Percentiles rank a stretch among this genome's conserved stretches.
Evolutionary conservation across 2,113 vertebrate genomes (phyloP).

Genomic region (Carlito syrichta): DNA sequence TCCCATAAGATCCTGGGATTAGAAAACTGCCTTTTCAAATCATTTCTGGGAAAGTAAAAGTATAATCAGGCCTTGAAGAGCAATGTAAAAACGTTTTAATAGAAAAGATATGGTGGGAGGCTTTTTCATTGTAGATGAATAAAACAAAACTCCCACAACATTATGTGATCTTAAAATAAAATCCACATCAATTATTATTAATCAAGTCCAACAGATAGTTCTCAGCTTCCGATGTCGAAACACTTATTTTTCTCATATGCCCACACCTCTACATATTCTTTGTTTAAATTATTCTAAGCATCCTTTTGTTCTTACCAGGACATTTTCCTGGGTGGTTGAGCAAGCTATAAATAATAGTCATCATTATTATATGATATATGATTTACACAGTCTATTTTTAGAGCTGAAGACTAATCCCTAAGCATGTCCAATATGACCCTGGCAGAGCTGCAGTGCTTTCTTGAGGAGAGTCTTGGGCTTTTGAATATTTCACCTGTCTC

Average conservation of each 20-base stretch:
- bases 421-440: background rate
- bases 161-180: constrained; percentile 45
- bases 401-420: background rate
- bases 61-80: background rate
- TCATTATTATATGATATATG: constrained; percentile 42
- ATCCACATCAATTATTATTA: background rate
- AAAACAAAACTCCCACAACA: background rate
- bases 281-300: constrained; percentile 45
- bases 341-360: constrained; percentile 57
- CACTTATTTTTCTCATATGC: background rate
- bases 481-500: constrained; percentile 58
- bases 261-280: constrained; percentile 54
- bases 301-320: constrained; percentile 60
- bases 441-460: background rate
- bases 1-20: background rate
- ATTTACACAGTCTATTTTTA: constrained; percentile 47
- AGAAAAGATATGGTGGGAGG: background rate
- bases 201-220: constrained; percentile 25
- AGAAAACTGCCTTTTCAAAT: background rate
- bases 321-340: constrained; percentile 45
- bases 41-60: constrained; percentile 25
- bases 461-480: background rate
- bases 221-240: background rate
- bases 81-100: background rate
- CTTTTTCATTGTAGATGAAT: background rate